Conservation (phyloP, 2,888 invertebrate species). For the Nephrocerus scutellatus region DNA sequence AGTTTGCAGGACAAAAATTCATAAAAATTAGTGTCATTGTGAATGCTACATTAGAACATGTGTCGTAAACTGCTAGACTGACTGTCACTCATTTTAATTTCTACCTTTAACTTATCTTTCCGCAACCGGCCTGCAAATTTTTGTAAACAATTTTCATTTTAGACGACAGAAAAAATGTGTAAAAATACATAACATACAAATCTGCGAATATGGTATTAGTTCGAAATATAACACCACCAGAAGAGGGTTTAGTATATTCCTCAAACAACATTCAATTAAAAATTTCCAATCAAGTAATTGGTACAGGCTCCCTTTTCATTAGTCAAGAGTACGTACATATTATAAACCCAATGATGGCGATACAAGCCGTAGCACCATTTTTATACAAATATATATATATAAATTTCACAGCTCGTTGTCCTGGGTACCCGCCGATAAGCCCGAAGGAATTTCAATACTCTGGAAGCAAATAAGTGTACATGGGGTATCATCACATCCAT, state of each 20-base stretch:
- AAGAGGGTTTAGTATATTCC: slow-evolving; percentile 39
- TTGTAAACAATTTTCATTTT: too few species aligned
- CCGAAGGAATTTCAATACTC: slow-evolving; percentile 41
- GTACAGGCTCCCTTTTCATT: slow-evolving; percentile 40
- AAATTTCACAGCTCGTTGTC: slow-evolving; percentile 34
- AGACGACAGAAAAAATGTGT: neutral
- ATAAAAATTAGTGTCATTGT: too few species aligned
- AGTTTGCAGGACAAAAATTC: too few species aligned
- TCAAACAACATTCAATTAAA: slow-evolving; percentile 39
- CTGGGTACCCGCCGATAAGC: slow-evolving; percentile 38
- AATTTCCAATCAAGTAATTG: slow-evolving; percentile 37
- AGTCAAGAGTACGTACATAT: slow-evolving; percentile 37
- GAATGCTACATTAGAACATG: too few species aligned
- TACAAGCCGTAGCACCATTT: slow-evolving; percentile 3
- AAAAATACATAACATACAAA: neutral
- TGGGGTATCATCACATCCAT: slow-evolving; percentile 39
- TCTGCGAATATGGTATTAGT: slow-evolving; percentile 39
- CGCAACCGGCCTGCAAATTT: too few species aligned
- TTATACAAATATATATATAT: neutral
- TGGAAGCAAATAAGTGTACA: slow-evolving; percentile 46
- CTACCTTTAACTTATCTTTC: too few species aligned
- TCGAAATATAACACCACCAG: slow-evolving; percentile 35
- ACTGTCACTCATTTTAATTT: too few species aligned
- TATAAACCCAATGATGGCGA: slow-evolving; percentile 1
- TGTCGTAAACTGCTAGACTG: too few species aligned